These are phyloP conservation scores for Drosophila sulfurigaster DNA, from an alignment of 1,140 invertebrate genomes.

Conservation along the genomic window DNA sequence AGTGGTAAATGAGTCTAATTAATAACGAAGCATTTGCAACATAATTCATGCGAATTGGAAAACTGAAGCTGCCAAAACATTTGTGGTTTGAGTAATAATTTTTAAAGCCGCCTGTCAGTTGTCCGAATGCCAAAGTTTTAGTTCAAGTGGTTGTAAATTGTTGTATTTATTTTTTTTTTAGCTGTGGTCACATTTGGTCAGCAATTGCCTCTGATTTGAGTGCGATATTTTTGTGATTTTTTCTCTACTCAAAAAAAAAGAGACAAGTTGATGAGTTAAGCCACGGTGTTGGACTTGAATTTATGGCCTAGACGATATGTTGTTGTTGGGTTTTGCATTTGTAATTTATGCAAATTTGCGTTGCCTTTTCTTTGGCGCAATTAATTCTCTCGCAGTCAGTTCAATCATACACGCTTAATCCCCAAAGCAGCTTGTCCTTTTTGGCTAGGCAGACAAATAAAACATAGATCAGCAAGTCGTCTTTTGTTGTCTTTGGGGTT, in stretches of 20 bases:
- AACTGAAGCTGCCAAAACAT: slow-evolving; percentile 6
- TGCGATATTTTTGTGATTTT: slow-evolving; percentile 20
- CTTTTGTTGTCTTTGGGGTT: slow-evolving; percentile 68
- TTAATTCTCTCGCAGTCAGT: slow-evolving; percentile 67
- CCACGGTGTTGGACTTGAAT: slow-evolving; percentile 61
- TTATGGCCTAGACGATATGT: slow-evolving; percentile 69
- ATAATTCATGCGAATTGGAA: slow-evolving; percentile 69
- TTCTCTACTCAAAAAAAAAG: slow-evolving; percentile 21
- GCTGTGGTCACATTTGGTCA: slow-evolving; percentile 53
- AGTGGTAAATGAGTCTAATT: slow-evolving; percentile 84
- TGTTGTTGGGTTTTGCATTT: slow-evolving; percentile 19
- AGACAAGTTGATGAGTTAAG: slow-evolving; percentile 71
- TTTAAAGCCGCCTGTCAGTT: slow-evolving; percentile 40
- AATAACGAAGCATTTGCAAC: slow-evolving; percentile 83
- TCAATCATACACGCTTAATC: slow-evolving; percentile 72
- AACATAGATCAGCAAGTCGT: slow-evolving; percentile 40
- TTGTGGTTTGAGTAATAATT: slow-evolving; percentile 44
- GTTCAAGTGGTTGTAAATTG: slow-evolving; percentile 24
- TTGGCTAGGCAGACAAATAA: slow-evolving; percentile 12
- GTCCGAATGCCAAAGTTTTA: slow-evolving; percentile 10
- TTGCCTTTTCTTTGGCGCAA: slow-evolving; percentile 55
- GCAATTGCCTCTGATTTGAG: slow-evolving; percentile 17
- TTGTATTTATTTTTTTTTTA: slow-evolving; percentile 21
- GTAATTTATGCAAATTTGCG: slow-evolving; percentile 78
- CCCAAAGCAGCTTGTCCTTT: slow-evolving; percentile 45